Evolutionary conservation across 2,113 vertebrate species (phyloP).

Genomic region (Geothlypis trichas): DNA sequence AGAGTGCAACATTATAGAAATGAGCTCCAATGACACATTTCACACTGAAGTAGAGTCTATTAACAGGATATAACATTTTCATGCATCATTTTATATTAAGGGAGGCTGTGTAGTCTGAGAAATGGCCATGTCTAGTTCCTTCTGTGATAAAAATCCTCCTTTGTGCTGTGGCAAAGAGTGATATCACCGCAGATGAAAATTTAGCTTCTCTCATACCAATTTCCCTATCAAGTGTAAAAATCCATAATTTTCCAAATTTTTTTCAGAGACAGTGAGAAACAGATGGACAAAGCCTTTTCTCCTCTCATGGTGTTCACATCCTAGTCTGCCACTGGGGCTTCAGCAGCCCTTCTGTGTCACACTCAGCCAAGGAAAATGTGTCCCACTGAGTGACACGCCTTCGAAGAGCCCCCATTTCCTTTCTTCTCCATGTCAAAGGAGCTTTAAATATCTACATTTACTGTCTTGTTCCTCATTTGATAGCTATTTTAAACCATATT

Average conservation of each 20-base stretch:
- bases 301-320: background rate
- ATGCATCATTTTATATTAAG: constrained; percentile 4
- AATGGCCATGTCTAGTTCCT: background rate
- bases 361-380: background rate
- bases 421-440: background rate
- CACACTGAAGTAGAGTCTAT: constrained; percentile 9
- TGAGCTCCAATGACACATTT: constrained; percentile 36
- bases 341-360: background rate
- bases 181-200: background rate
- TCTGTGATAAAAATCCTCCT: background rate
- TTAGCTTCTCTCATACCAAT: background rate
- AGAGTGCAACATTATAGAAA: background rate
- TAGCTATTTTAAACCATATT: background rate
- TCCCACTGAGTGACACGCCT: background rate
- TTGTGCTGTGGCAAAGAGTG: background rate
- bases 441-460: background rate
- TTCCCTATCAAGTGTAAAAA: background rate
- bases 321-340: background rate
- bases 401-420: background rate
- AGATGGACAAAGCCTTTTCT: background rate
- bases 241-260: background rate
- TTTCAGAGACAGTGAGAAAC: background rate
- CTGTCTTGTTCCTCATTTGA: background rate
- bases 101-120: background rate
- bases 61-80: constrained; percentile 14